These are phyloP conservation scores for Gerris buenoi DNA, from an alignment of 1,140 invertebrate genomes.

Conservation along the genomic window DNA sequence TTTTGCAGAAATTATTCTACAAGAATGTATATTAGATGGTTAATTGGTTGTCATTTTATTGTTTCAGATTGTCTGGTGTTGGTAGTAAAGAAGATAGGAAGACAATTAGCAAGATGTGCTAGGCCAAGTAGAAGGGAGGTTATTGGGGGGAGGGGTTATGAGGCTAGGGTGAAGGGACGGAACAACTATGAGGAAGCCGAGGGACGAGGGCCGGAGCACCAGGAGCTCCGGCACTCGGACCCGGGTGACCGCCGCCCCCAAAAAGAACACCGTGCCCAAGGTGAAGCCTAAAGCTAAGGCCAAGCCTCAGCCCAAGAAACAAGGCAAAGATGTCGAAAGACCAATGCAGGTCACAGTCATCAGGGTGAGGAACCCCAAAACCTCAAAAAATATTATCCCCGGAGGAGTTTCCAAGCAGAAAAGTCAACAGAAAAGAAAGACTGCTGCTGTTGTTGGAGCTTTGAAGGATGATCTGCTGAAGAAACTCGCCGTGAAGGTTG, in stretches of 20 bases:
- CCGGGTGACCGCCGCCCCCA: conserved; percentile 1
- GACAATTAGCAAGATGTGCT: neutral
- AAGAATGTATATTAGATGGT: too few relatives aligned
- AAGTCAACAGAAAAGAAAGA: conserved; percentile 10
- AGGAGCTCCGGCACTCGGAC: neutral
- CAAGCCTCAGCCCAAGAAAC: conserved; percentile 8
- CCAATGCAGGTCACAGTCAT: conserved; percentile 15
- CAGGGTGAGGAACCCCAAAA: conserved; percentile 10
- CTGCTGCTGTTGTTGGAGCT: neutral
- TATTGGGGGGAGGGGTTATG: neutral
- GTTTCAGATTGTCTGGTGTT: too few relatives aligned
- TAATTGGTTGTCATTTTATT: too few relatives aligned
- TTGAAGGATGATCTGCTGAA: conserved; percentile 11
- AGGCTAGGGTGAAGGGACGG: neutral
- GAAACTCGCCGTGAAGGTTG: conserved; percentile 7
- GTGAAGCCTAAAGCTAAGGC: neutral
- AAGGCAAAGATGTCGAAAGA: conserved; percentile 8
- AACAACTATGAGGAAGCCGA: neutral
- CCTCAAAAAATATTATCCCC: conserved; percentile 10
- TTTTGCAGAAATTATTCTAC: too few relatives aligned
- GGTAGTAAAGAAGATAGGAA: too few relatives aligned
- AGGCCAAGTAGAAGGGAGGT: neutral
- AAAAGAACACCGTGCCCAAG: conserved; percentile 5
- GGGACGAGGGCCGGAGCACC: neutral
- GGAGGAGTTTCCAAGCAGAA: conserved; percentile 7